Conservation (phyloP, 2,888 invertebrate species). For the Ennomos erosarius region DNA sequence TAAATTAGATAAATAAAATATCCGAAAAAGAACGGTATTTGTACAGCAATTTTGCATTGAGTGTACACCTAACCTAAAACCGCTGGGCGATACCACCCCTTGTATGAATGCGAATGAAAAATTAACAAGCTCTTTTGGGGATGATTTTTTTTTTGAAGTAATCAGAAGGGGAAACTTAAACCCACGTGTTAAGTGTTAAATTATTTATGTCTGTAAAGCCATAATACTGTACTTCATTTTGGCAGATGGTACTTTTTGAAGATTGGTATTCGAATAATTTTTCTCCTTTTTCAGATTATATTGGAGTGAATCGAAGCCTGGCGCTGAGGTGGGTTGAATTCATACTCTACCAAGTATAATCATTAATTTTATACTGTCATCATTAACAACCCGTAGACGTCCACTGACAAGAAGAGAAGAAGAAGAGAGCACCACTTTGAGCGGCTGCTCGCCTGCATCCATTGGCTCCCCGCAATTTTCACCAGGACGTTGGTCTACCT, state of each 20-base stretch:
- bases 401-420: too few relatives aligned
- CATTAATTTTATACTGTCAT: too few relatives aligned
- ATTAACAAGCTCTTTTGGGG: slow-evolving; percentile 58
- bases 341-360: too few relatives aligned
- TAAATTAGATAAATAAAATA: too few relatives aligned
- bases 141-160: slow-evolving; percentile 44
- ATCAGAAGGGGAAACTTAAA: slow-evolving; percentile 27
- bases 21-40: too few relatives aligned
- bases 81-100: slow-evolving; percentile 36
- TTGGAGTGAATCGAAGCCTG: slow-evolving; percentile 3
- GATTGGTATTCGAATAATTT: slow-evolving; percentile 11
- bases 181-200: slow-evolving; percentile 23
- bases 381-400: too few relatives aligned
- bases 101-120: slow-evolving; percentile 50
- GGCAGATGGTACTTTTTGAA: slow-evolving; percentile 12
- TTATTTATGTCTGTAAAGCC: slow-evolving; percentile 19
- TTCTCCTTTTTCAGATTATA: slow-evolving; percentile 19
- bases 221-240: slow-evolving; percentile 23
- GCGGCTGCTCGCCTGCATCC: too few relatives aligned
- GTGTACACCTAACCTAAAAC: slow-evolving; percentile 23
- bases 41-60: neutral
- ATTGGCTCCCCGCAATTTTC: too few relatives aligned
- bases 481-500: too few relatives aligned
- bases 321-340: neutral
- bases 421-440: too few relatives aligned